phyloP scores from a whole-genome alignment of 2,113 vertebrate species.

The Microcebus murinus region DNA sequence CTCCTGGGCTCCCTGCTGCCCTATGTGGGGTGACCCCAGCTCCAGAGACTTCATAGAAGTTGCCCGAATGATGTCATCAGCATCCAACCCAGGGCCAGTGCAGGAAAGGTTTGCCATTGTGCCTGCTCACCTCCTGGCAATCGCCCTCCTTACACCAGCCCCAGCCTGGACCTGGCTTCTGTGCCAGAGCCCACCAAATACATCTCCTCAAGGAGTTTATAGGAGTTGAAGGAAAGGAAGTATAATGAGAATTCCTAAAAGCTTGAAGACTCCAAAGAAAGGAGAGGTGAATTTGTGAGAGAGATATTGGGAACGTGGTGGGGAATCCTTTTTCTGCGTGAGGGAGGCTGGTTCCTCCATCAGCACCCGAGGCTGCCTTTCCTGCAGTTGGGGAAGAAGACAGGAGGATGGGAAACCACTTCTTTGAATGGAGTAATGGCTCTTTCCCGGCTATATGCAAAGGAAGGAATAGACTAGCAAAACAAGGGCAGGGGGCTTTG shows the following conservation, averaged over 20 bases:
- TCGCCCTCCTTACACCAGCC: neutral
- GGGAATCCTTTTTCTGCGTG: neutral
- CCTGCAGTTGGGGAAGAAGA: neutral
- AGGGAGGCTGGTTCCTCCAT: neutral
- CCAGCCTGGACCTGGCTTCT: neutral
- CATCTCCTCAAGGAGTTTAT: neutral
- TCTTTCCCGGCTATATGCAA: neutral
- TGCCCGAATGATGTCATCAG: constrained; percentile 59
- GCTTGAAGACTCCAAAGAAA: neutral
- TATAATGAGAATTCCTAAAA: neutral
- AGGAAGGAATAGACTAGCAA: neutral
- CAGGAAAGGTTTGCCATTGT: neutral
- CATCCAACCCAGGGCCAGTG: neutral
- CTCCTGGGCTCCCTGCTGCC: constrained; percentile 40
- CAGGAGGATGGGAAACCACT: neutral
- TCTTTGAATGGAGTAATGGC: neutral
- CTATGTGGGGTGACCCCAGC: constrained; percentile 74
- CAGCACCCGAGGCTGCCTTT: neutral
- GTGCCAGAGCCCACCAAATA: neutral
- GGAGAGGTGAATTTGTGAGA: neutral
- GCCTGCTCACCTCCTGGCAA: neutral
- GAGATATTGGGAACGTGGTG: fast-evolving
- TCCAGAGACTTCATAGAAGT: constrained; percentile 75
- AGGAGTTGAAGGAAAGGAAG: neutral
- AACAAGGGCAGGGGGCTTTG: neutral